A percentile compares a stretch with the other conserved stretches of the same genome.
These are phyloP conservation scores for Struthidea cinerea DNA, from an alignment of 2,113 vertebrate genomes.

Conservation along the genomic window DNA sequence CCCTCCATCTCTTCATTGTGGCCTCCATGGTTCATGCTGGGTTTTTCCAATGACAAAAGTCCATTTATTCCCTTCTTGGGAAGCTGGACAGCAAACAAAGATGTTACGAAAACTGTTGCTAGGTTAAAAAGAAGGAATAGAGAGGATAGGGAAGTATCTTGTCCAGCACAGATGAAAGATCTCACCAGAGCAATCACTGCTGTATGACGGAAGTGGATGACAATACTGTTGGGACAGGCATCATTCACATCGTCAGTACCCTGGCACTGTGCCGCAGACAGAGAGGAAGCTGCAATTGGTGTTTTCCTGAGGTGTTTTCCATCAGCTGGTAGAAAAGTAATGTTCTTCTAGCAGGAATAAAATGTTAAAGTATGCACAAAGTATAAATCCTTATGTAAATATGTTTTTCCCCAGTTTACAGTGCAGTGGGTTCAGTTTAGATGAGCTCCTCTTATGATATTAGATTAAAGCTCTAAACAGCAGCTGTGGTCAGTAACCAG, in stretches of 20 bases:
- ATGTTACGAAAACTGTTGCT: neutral
- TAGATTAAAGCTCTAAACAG: neutral
- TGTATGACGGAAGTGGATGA: neutral
- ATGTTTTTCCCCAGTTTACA: neutral
- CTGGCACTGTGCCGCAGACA: neutral
- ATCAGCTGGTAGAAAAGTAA: neutral
- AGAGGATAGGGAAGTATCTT: neutral
- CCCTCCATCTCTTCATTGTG: neutral
- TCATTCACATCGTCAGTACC: neutral
- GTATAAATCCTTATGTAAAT: neutral
- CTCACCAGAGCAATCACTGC: neutral
- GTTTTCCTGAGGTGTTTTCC: constrained; percentile 12
- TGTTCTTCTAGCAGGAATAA: neutral
- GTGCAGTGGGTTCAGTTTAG: neutral
- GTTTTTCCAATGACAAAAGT: neutral
- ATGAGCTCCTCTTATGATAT: neutral
- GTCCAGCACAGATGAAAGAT: neutral
- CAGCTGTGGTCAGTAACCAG: neutral
- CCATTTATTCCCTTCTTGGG: neutral
- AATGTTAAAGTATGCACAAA: neutral
- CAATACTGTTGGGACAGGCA: neutral
- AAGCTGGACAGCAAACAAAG: neutral
- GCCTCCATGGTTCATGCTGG: neutral
- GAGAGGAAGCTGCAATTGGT: neutral
- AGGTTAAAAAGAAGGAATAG: neutral